Evolutionary conservation across 1,140 invertebrate genomes (phyloP), one percentile per base, ranked within the genome.

Genomic region (Lithobius niger): DNA sequence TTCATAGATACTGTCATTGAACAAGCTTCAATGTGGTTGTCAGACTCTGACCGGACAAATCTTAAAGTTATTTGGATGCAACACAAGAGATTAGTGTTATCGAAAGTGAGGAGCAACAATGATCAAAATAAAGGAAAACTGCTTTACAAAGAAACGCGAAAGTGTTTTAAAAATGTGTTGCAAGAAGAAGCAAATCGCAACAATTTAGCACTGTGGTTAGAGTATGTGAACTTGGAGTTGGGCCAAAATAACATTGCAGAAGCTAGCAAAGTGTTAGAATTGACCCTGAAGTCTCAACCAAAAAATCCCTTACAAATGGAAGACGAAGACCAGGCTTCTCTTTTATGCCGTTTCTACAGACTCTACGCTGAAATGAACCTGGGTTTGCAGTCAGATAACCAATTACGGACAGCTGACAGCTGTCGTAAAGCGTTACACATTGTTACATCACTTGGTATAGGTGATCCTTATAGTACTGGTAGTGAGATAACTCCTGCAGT

Each of bases 141-240:
- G 13, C 27, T 27, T 4, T n/a, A n/a, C n/a, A 72, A 70, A 42
- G 64, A 69, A 49, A 55, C 68, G 2, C 68, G 65, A 52, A 72
- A 70, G 59, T 60, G 66, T 57, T 60, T 63, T 21, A 71, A 74
- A 62, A 62, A 59, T 52, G 43, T 74, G 19, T 59, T 76, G 16
- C 69, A 71, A 58, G 63, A 68, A 59, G 60, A 63, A 15, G 60
- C 65, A 25, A 72, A 71, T 58, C 61, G 73, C 49, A 73, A 69
- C 51, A 66, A 69, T 55, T 60, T 74, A 10, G 40, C 59, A n/a
- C 45, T 75, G 19, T 76, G 74, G 69, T 59, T 59, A 48, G 61
- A 61, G n/a, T 74, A 73, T 59, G 66, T 64, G 28, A 56, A 61
- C 36, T 57, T 70, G 27, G 68, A 74, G 55, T 66, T 60, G 55